phyloP scores from a whole-genome alignment of 1,140 invertebrate species.

The Ericerus pela region DNA sequence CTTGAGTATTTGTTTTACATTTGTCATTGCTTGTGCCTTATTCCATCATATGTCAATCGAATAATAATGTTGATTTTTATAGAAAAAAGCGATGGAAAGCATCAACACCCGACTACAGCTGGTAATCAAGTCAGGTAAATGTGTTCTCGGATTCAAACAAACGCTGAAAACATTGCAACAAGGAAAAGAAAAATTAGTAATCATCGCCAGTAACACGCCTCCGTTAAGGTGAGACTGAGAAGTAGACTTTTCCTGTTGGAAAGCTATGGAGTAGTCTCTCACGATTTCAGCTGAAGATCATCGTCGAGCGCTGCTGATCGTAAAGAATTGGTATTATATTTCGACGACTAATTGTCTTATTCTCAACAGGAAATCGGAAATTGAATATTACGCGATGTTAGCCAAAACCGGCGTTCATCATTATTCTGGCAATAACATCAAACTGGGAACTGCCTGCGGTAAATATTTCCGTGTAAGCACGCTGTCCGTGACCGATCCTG shows the following conservation, averaged over 20 bases:
- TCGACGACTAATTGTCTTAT: conserved; percentile 17
- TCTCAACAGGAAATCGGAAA: conserved; percentile 81
- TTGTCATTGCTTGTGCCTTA: no score
- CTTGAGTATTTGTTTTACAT: no score
- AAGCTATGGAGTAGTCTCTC: conserved; percentile 59
- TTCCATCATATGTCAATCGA: no score
- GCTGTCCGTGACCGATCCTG: conserved; percentile 95
- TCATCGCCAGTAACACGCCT: conserved; percentile 97
- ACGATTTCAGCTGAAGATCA: no score
- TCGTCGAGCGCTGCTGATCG: neutral
- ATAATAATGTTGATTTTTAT: no score
- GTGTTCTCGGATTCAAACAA: conserved; percentile 93
- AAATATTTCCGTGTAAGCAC: conserved; percentile 99
- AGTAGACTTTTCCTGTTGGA: conserved; percentile 51
- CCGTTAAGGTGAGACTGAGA: conserved; percentile 87
- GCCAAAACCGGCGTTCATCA: conserved; percentile 99
- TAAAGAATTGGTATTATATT: neutral
- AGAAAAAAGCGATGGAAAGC: conserved; percentile 98
- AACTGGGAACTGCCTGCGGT: conserved; percentile 97
- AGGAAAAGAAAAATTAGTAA: conserved; percentile 97
- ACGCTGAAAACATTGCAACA: conserved; percentile 90
- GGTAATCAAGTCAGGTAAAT: conserved; percentile 99
- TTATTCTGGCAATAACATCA: conserved; percentile 97
- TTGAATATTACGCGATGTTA: conserved; percentile 99
- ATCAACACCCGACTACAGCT: conserved; percentile 94